Base-by-base conservation (phyloP, 2,888 invertebrate species). In the Lasioglossum malachurum region DNA sequence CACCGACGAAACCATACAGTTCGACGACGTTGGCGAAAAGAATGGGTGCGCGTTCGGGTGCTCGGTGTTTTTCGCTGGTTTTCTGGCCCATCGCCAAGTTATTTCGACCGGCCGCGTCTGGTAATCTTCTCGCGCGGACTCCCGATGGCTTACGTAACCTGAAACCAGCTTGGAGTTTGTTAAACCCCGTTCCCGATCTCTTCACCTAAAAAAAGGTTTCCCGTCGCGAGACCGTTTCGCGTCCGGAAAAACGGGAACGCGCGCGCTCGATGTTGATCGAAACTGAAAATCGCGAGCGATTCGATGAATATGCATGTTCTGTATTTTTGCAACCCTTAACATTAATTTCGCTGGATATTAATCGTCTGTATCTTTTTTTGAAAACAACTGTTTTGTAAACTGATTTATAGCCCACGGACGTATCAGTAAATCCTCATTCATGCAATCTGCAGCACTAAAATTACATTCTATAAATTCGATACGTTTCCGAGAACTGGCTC, bases 81-180 rank as follows among this genome's bases (percentile, higher is more conserved):
- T 71, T 64, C 77, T 90, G 90, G 87, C 86, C 38, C 23, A 8
- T 53, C 76, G 89, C 90, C 89, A 90, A 75, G 81, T 84, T 90
- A 80, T 80, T 83, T 80, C 79, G 46, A 73, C 71, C 27, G 27
- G 69, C 71, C 72, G 49, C 80, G 80, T 87, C 84, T 78, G 87
- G 83, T 83, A 87, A 84, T 87, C 83, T 80, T 85, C 82, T 80
- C 38, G 38, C 38, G 23, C 78, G 75, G 60, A 90, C 84, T 67
- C 67, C 72, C 81, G 88, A 71, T 78, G 72, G 75, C 82, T 90
- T 88, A 83, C 87, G 85, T 90, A 90, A 90, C 82, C 46, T 57
- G 83, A 82, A 86, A 81, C 84, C 84, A 64, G 41, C 35, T 53
- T n/a, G 81, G 81, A 74, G 86, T 89, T 90, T 89, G 72, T 86